Conservation (phyloP, 2,888 invertebrate genomes). For the Phaedon cochleariae region DNA sequence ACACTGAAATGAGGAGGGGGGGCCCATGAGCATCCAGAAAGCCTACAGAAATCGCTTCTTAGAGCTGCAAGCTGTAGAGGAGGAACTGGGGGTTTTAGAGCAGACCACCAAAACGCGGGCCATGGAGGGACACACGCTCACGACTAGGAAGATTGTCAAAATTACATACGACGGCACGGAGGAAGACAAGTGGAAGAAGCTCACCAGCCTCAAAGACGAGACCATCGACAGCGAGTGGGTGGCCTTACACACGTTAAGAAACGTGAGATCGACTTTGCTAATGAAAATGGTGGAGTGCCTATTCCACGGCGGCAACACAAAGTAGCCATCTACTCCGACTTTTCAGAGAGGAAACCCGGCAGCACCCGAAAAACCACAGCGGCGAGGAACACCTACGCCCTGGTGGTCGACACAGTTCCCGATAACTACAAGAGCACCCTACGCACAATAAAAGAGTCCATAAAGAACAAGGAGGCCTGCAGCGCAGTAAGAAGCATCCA, state of each 20-base stretch:
- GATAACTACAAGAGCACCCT: background rate
- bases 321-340: background rate
- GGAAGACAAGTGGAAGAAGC: background rate
- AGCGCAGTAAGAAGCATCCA: background rate
- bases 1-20: conserved; percentile 5
- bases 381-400: too few relatives aligned
- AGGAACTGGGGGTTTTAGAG: background rate
- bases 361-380: too few relatives aligned
- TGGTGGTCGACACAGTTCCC: too few relatives aligned
- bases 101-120: background rate
- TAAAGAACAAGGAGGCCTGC: background rate
- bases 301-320: background rate
- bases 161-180: background rate
- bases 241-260: background rate
- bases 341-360: too few relatives aligned
- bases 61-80: background rate
- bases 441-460: background rate
- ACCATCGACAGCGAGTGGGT: background rate
- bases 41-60: background rate
- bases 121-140: background rate
- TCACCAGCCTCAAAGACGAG: background rate
- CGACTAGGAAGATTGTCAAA: background rate
- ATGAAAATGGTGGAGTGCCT: background rate
- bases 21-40: conserved; percentile 12
- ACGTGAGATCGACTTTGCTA: background rate